A percentile compares a stretch with the other conserved stretches of the same genome.
phyloP scores from a whole-genome alignment of 2,797 vertebrate species.

The Bradypus variegatus region DNA sequence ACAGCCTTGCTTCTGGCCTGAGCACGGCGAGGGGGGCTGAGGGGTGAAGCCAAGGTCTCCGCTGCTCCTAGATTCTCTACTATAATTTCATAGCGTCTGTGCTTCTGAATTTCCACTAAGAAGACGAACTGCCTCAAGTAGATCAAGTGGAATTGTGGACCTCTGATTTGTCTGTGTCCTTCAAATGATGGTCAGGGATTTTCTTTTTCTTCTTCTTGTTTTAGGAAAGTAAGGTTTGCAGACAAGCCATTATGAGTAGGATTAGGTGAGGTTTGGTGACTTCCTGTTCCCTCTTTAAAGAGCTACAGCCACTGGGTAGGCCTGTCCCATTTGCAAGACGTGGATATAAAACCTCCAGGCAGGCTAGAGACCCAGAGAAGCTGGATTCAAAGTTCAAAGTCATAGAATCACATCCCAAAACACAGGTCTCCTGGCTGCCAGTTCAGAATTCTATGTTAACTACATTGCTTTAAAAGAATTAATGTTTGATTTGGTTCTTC shows the following conservation, averaged over 20 bases:
- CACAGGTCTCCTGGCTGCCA: background rate
- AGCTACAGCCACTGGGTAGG: background rate
- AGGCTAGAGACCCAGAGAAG: background rate
- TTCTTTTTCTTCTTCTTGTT: background rate
- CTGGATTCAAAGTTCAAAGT: background rate
- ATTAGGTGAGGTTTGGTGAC: background rate
- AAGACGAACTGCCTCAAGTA: background rate
- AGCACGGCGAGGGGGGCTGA: background rate
- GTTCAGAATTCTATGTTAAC: background rate
- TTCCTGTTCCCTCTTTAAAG: background rate
- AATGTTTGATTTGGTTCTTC: background rate
- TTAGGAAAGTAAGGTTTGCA: background rate
- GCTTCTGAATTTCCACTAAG: background rate
- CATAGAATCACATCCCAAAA: background rate
- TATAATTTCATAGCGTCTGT: background rate
- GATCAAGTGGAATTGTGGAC: background rate
- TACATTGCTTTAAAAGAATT: background rate
- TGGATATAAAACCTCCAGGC: background rate
- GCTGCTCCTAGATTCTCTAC: background rate
- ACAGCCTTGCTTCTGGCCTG: background rate
- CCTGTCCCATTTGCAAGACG: background rate
- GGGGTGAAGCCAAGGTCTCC: background rate
- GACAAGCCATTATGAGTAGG: background rate
- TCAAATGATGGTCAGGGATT: background rate
- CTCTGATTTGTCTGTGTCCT: background rate